phyloP scores from a whole-genome alignment of 1,140 invertebrate genomes.

The Drosophila orena region DNA sequence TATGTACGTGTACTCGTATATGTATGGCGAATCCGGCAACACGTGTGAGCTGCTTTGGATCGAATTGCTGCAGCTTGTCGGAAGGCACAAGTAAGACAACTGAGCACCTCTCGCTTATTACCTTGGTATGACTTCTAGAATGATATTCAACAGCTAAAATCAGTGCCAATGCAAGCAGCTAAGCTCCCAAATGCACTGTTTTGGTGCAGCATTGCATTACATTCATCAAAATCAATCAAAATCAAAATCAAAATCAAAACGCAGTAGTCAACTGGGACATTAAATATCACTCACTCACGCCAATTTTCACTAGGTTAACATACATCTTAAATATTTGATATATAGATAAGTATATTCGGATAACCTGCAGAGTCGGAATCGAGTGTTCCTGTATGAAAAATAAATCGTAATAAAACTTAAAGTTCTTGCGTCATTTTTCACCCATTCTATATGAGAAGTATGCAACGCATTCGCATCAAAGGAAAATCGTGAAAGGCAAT shows the following conservation, averaged over 20 bases:
- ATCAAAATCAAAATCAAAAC: no score
- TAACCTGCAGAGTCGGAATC: not conserved
- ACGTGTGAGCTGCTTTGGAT: slow-evolving; percentile 19
- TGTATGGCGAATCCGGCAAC: not conserved
- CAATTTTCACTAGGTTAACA: no score
- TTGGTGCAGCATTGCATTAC: not conserved
- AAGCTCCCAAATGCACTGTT: not conserved
- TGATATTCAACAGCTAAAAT: not conserved
- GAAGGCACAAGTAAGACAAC: no score
- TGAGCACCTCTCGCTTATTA: not conserved
- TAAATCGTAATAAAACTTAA: slow-evolving; percentile 13
- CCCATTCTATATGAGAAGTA: not conserved
- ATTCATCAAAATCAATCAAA: no score
- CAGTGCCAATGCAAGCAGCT: not conserved
- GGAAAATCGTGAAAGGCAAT: slow-evolving; percentile 12
- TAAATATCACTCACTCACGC: no score
- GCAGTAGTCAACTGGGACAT: no score
- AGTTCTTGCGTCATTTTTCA: not conserved
- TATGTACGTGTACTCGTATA: no score
- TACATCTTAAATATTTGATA: no score
- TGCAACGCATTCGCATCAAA: slow-evolving; percentile 13
- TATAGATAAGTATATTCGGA: not conserved
- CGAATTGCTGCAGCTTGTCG: not conserved
- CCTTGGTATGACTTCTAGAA: not conserved
- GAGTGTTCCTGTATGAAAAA: not conserved